A percentile compares a stretch with the other conserved stretches of the same genome.
Conservation (phyloP, 2,797 vertebrate genomes). For the Myiothlypis coronata region DNA sequence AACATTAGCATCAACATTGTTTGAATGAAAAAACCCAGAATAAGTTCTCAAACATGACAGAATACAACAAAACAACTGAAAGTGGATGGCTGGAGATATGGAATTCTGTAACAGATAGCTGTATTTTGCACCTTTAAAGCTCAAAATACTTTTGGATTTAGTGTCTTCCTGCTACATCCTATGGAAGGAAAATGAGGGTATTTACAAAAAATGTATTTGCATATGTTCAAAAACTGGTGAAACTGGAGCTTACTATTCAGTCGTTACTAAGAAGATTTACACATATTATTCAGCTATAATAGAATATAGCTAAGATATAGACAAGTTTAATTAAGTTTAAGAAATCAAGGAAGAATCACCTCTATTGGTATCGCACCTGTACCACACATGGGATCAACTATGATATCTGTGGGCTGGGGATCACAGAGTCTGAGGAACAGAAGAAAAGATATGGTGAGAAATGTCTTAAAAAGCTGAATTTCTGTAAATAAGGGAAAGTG, state of each 20-base stretch:
- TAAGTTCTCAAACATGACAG: neutral
- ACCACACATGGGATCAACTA: conserved; percentile 97
- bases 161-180: neutral
- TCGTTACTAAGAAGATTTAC: neutral
- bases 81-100: neutral
- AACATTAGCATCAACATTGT: neutral
- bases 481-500: neutral
- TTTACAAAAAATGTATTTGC: neutral
- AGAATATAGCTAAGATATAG: neutral
- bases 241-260: neutral
- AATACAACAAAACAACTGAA: neutral
- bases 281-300: neutral
- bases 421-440: conserved; percentile 85
- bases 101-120: neutral
- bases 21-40: neutral
- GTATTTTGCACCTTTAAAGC: neutral
- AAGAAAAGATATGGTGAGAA: neutral
- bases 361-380: conserved; percentile 95
- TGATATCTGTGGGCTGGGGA: conserved; percentile 87
- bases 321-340: neutral
- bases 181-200: neutral
- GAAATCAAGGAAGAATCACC: conserved; percentile 76
- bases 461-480: neutral
- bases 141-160: neutral
- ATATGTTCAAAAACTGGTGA: neutral